Evolutionary conservation across 1,140 invertebrate genomes (phyloP), one percentile per base, ranked within the genome.

Genomic region (Megalopta genalis): DNA sequence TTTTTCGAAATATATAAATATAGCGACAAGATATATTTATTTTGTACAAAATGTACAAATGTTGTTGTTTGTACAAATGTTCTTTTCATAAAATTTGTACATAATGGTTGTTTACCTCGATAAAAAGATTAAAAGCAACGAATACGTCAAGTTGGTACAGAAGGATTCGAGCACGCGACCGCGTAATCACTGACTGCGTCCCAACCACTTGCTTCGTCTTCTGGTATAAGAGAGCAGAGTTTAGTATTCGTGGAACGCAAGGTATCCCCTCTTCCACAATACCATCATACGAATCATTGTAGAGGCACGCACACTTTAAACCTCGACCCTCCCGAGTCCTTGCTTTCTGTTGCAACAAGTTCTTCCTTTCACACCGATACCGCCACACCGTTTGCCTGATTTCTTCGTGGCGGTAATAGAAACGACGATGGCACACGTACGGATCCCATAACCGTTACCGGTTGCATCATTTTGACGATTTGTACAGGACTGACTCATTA

Each of bases 281-380:
- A 46, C 67, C 21, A 68, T 82, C 67, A 18, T 57, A 77, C 57
- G 16, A 49, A 54, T 73, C 57, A 27, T 52, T 46, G 67, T 68
- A 52, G 18, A 73, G 27, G 32, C 64, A 74, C 69, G 37, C 73
- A 85, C 59, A 73, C 78, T 66, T 37, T 62, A 67, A 27, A 67
- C 37, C 64, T 68, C 46, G 77, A 60, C 57, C 37, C 70, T 60
- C 52, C 57, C 42, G 42, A 71, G 42, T 84, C 75, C 79, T 77
- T 65, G 46, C 68, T 60, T 78, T 80, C 63, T 54, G 65, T 25
- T 42, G 37, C 49, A 84, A 77, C 67, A 62, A 74, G 74, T 82
- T 85, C 75, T 72, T 85, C 79, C 79, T 85, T 86, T 86, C 84
- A 77, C 82, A 72, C 74, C 57, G 57, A 63, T 54, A 46, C 9